phyloP scores from a whole-genome alignment of 2,797 vertebrate genomes.

The Eulemur rubriventer region DNA sequence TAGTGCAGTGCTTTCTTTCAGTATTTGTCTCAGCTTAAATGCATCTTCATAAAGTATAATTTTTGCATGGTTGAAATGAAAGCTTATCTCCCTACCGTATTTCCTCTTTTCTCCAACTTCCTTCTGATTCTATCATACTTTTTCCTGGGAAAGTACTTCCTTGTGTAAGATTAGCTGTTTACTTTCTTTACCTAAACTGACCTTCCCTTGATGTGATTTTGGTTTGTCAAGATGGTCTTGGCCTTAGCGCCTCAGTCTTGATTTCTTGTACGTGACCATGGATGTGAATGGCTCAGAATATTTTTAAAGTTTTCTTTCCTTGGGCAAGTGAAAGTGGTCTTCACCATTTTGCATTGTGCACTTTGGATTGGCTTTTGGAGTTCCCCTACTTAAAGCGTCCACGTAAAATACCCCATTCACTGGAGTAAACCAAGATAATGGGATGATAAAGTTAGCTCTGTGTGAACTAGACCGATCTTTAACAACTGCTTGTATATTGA shows the following conservation, averaged over 20 bases:
- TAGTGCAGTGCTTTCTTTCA: background rate
- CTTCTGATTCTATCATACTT: conserved; percentile 37
- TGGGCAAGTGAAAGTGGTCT: background rate
- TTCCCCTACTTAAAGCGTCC: background rate
- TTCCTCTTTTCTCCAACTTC: background rate
- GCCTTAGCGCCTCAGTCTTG: background rate
- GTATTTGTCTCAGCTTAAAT: conserved; percentile 58
- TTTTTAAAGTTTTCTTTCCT: background rate
- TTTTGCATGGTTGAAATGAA: conserved; percentile 3
- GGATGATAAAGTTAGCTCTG: background rate
- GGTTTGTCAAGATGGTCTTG: background rate
- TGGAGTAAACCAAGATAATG: background rate
- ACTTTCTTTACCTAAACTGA: background rate
- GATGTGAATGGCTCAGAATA: background rate
- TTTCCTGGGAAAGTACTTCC: conserved; percentile 62
- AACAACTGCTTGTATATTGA: background rate
- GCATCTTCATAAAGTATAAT: background rate
- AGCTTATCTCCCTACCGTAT: background rate
- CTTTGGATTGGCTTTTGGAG: background rate
- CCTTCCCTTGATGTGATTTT: background rate
- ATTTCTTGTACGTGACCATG: background rate
- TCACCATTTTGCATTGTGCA: background rate
- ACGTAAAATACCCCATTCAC: background rate
- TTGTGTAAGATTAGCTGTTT: background rate
- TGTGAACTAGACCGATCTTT: background rate